These are phyloP conservation scores for Propithecus perrieri DNA, from an alignment of 2,797 vertebrate genomes.

Conservation along the genomic window DNA sequence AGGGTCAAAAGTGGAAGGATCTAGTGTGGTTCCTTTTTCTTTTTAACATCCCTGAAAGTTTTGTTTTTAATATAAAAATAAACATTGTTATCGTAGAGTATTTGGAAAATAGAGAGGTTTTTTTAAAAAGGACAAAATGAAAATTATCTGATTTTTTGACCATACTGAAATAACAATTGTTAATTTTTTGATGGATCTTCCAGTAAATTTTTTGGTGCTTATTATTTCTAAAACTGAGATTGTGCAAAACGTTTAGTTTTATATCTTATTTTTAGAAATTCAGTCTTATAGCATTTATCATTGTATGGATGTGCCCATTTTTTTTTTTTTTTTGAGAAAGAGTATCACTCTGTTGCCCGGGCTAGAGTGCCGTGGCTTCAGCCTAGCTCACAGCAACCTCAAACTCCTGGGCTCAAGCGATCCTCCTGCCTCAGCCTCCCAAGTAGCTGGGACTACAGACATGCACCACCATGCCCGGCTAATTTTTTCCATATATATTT, in stretches of 20 bases:
- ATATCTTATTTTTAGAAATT: neutral
- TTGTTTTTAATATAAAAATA: neutral
- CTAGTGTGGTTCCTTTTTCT: neutral
- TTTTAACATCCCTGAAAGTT: neutral
- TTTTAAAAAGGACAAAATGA: neutral
- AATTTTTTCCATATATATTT: too few species aligned
- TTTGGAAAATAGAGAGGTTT: neutral
- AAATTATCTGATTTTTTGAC: neutral
- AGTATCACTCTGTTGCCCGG: too few species aligned
- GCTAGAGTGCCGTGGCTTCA: too few species aligned
- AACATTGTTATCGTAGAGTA: neutral
- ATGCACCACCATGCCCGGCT: too few species aligned
- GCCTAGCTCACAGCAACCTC: too few species aligned
- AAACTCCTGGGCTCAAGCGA: too few species aligned
- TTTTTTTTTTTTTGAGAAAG: too few species aligned
- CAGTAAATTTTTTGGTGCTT: neutral
- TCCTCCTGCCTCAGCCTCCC: too few species aligned
- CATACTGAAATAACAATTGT: neutral
- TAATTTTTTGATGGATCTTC: neutral
- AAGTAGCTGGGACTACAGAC: too few species aligned
- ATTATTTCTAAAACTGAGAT: neutral
- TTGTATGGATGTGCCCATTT: neutral
- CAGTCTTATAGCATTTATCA: neutral
- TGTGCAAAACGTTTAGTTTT: neutral
- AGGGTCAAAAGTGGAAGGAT: neutral